Percentiles rank a stretch among this genome's conserved stretches.
phyloP scores from a whole-genome alignment of 2,888 invertebrate genomes.

The Dascillus cervinus region DNA sequence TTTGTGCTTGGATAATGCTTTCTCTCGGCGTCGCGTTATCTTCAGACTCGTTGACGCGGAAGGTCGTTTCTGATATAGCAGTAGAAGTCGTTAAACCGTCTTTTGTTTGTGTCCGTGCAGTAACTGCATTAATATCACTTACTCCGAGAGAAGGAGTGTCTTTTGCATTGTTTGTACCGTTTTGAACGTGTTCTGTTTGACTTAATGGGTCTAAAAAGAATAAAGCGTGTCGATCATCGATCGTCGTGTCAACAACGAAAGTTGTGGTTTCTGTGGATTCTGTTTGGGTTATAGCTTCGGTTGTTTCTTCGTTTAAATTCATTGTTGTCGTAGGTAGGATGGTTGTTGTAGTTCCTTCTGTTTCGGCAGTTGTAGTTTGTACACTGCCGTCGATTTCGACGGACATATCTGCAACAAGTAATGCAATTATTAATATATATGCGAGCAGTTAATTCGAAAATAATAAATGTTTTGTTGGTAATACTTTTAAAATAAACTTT shows the following conservation, averaged over 20 bases:
- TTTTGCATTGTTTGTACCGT: slow-evolving; percentile 12
- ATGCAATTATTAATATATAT: too few relatives aligned
- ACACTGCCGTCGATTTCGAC: too few relatives aligned
- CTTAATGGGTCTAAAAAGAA: slow-evolving; percentile 20
- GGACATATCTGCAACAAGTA: too few relatives aligned
- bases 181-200: slow-evolving; percentile 15
- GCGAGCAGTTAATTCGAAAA: too few relatives aligned
- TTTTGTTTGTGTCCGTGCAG: slow-evolving; percentile 3
- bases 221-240: slow-evolving; percentile 21
- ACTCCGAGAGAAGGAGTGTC: slow-evolving; percentile 10
- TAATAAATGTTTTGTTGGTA: too few relatives aligned
- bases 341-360: background rate
- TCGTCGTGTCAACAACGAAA: slow-evolving; percentile 10
- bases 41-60: slow-evolving; percentile 4
- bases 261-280: slow-evolving; percentile 10
- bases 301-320: slow-evolving; percentile 3
- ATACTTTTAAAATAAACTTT: too few relatives aligned
- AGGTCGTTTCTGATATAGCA: slow-evolving; percentile 9
- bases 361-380: background rate
- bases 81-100: slow-evolving; percentile 15
- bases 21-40: background rate
- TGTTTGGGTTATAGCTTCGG: slow-evolving; percentile 8
- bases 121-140: slow-evolving; percentile 5
- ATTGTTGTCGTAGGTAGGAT: background rate
- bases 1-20: background rate